A percentile compares a stretch with the other conserved stretches of the same genome.
phyloP scores from a whole-genome alignment of 2,797 vertebrate genomes.

The Scyliorhinus canicula region DNA sequence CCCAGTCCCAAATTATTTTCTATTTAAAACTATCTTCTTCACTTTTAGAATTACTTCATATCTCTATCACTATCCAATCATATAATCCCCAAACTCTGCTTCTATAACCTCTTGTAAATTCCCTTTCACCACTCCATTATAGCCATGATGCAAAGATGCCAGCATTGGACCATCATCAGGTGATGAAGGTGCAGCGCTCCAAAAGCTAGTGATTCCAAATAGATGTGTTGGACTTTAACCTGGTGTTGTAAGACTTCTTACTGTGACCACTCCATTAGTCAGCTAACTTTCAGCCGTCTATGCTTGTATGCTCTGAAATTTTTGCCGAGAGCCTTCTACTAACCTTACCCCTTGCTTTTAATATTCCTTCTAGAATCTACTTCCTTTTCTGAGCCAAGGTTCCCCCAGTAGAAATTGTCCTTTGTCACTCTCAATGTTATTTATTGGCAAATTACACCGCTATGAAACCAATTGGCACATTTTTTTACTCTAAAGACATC shows the following conservation, averaged over 20 bases:
- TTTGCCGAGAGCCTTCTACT: neutral
- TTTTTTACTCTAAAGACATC: neutral
- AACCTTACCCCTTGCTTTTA: neutral
- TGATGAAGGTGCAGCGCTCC: too few relatives aligned
- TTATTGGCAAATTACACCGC: neutral
- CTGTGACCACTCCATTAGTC: too few relatives aligned
- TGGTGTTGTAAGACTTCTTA: too few relatives aligned
- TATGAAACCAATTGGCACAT: neutral
- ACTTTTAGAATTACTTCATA: neutral
- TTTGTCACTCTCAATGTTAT: neutral
- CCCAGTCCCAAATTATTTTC: neutral
- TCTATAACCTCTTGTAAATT: neutral
- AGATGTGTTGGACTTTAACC: too few relatives aligned
- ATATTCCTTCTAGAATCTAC: too few relatives aligned
- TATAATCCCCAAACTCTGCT: neutral
- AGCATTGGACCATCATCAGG: too few relatives aligned
- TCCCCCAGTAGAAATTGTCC: neutral
- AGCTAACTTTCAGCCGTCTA: neutral
- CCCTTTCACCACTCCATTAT: neutral
- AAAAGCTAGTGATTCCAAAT: too few relatives aligned
- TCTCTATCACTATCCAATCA: too few relatives aligned
- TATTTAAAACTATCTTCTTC: neutral
- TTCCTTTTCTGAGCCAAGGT: too few relatives aligned
- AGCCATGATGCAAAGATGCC: too few relatives aligned
- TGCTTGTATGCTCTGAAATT: neutral